Evolutionary conservation across 2,888 invertebrate species (phyloP).

Genomic region (Sipha maydis): DNA sequence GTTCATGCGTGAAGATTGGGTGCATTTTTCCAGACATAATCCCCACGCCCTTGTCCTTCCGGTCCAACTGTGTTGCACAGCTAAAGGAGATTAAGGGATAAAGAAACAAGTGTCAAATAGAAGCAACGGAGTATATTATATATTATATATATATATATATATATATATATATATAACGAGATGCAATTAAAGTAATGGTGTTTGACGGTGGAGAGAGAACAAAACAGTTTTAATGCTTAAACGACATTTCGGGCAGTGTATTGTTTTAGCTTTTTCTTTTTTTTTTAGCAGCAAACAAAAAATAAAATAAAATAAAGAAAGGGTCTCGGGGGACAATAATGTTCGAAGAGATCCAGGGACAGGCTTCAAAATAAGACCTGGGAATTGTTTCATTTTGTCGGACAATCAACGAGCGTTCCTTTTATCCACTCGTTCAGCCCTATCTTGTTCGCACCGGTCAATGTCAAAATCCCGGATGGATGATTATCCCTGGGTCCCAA

Average conservation of each 20-base stretch:
- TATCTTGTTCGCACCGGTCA: slow-evolving; percentile 58
- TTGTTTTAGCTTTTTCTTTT: slow-evolving; percentile 55
- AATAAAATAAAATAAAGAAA: slow-evolving; percentile 57
- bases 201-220: slow-evolving; percentile 54
- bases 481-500: slow-evolving; percentile 59
- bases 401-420: slow-evolving; percentile 64
- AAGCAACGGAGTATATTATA: slow-evolving; percentile 17
- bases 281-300: slow-evolving; percentile 55
- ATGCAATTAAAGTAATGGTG: slow-evolving; percentile 61
- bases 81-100: slow-evolving; percentile 48
- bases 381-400: slow-evolving; percentile 65
- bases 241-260: slow-evolving; percentile 59
- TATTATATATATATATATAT: slow-evolving; percentile 31
- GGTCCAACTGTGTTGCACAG: slow-evolving; percentile 11
- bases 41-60: slow-evolving; percentile 26
- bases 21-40: slow-evolving; percentile 48
- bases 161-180: slow-evolving; percentile 38
- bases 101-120: slow-evolving; percentile 55
- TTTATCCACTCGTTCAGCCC: slow-evolving; percentile 56
- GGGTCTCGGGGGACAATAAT: slow-evolving; percentile 62
- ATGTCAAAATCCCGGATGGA: slow-evolving; percentile 61
- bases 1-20: slow-evolving; percentile 54
- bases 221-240: slow-evolving; percentile 60
- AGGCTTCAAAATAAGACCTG: slow-evolving; percentile 65
- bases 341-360: slow-evolving; percentile 63